These are phyloP conservation scores for Notothenia rossii DNA, from an alignment of 2,113 vertebrate species.

Conservation along the genomic window DNA sequence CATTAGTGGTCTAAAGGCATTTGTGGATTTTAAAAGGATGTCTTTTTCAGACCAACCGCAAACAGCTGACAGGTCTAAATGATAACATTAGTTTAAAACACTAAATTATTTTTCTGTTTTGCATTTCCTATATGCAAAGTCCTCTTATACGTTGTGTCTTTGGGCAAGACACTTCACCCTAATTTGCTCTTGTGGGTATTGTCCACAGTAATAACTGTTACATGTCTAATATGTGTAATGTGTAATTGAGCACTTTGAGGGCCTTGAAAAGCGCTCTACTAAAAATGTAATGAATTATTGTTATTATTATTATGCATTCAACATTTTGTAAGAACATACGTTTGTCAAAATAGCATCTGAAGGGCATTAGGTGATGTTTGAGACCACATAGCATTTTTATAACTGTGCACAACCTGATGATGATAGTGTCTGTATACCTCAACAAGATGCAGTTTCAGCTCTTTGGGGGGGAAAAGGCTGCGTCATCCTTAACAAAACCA, in stretches of 20 bases:
- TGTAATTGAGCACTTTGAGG: no score
- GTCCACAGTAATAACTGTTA: no score
- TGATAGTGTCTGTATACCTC: not conserved
- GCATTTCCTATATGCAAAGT: not conserved
- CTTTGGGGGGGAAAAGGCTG: not conserved
- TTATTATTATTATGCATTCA: not conserved
- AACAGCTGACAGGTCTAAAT: not conserved
- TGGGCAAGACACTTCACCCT: no score
- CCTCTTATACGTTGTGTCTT: no score
- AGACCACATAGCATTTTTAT: no score
- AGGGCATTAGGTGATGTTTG: not conserved
- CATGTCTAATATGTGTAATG: no score
- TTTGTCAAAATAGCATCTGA: not conserved
- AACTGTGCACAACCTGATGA: conserved; percentile 10
- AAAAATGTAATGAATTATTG: no score
- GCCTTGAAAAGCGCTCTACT: no score
- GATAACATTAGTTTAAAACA: not conserved
- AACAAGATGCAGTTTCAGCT: conserved; percentile 14
- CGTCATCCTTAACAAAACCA: not conserved
- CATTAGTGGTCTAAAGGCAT: not conserved
- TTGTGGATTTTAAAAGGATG: not conserved
- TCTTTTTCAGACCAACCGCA: not conserved
- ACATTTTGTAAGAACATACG: not conserved
- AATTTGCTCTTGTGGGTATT: no score
- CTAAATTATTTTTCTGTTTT: no score